phyloP scores from a whole-genome alignment of 2,888 invertebrate species.

The Tenthredo amoena region DNA sequence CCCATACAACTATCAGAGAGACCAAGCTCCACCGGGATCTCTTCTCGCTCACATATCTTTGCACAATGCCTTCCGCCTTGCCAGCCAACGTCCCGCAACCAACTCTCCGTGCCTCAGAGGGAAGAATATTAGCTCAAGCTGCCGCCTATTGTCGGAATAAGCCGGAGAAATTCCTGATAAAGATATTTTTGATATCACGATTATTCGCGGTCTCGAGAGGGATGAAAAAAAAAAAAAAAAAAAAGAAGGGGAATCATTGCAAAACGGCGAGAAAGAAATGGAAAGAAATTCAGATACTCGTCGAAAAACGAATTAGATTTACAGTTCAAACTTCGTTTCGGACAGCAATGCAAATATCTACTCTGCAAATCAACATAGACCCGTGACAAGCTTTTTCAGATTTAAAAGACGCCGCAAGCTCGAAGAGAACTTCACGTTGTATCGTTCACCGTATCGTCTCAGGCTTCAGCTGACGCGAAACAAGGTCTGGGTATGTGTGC shows the following conservation, averaged over 20 bases:
- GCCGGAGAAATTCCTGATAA: slow-evolving; percentile 62
- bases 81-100: slow-evolving; percentile 44
- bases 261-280: background rate
- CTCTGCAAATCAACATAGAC: background rate
- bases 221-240: background rate
- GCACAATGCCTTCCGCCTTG: slow-evolving; percentile 66
- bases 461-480: slow-evolving; percentile 1
- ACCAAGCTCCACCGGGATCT: slow-evolving; percentile 22
- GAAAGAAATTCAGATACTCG: background rate
- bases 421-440: slow-evolving; percentile 10
- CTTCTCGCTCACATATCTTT: slow-evolving; percentile 61
- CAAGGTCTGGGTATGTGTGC: background rate
- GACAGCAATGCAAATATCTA: background rate
- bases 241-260: background rate
- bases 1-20: background rate
- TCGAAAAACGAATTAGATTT: background rate
- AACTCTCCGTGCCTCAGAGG: slow-evolving; percentile 61
- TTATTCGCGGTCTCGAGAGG: background rate
- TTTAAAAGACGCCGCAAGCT: background rate
- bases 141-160: slow-evolving; percentile 72
- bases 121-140: slow-evolving; percentile 75
- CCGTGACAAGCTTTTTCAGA: background rate
- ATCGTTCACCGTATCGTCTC: slow-evolving; percentile 15
- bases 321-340: background rate
- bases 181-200: slow-evolving; percentile 54